Conservation (phyloP, 1,140 invertebrate genomes). For the Trachelipus rathkii region DNA sequence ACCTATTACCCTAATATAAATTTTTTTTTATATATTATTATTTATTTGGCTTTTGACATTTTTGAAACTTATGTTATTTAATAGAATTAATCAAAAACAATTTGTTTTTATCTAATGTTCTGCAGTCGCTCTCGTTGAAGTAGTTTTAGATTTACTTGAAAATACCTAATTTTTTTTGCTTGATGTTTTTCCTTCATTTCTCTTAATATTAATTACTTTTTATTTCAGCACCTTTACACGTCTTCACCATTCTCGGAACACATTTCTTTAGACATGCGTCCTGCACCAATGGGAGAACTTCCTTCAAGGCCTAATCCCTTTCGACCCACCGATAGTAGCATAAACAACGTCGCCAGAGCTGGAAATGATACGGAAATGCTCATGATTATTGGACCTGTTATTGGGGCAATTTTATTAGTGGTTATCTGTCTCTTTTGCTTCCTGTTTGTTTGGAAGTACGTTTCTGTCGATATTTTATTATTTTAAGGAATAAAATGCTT, state of each 20-base stretch:
- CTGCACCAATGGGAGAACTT: conserved; percentile 77
- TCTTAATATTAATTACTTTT: not conserved
- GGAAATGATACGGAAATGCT: conserved; percentile 66
- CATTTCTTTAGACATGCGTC: conserved; percentile 80
- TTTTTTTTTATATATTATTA: too few species aligned
- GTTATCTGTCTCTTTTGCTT: conserved; percentile 52
- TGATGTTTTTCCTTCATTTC: too few species aligned
- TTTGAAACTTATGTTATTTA: too few species aligned
- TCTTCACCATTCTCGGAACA: conserved; percentile 90
- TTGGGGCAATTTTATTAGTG: conserved; percentile 53
- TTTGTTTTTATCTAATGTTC: too few species aligned
- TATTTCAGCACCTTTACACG: conserved; percentile 73
- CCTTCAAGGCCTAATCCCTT: conserved; percentile 79
- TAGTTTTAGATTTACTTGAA: too few species aligned
- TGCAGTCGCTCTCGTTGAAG: too few species aligned
- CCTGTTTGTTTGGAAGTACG: conserved; percentile 51
- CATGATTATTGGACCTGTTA: conserved; percentile 63
- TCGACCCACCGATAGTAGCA: conserved; percentile 63
- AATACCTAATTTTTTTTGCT: too few species aligned
- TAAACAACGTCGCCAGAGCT: conserved; percentile 66
- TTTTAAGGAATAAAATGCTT: not conserved
- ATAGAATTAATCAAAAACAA: too few species aligned
- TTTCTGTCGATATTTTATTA: conserved; percentile 24
- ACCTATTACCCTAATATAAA: too few species aligned
- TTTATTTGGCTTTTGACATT: too few species aligned